Conservation (phyloP, 2,113 vertebrate genomes). For the Apteryx mantelli region DNA sequence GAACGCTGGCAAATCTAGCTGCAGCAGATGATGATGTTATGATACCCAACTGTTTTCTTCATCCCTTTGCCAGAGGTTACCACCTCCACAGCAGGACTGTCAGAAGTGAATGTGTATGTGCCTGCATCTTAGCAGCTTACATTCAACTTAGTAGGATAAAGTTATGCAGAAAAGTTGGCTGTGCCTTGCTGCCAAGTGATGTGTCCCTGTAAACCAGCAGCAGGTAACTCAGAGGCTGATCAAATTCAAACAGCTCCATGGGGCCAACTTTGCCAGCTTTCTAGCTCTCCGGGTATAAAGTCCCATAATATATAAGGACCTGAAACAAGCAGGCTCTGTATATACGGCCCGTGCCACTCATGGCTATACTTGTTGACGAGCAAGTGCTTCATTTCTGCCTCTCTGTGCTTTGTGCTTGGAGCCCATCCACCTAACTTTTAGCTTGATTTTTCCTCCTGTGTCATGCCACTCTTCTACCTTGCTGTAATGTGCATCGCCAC, state of each 20-base stretch:
- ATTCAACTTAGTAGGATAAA: neutral
- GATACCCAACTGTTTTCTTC: too few relatives aligned
- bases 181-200: neutral
- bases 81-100: neutral
- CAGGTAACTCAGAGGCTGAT: neutral
- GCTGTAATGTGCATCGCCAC: neutral
- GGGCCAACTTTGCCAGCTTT: neutral
- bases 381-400: neutral
- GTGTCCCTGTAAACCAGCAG: neutral
- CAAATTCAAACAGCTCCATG: neutral
- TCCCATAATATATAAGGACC: neutral
- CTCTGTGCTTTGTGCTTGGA: neutral
- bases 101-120: neutral
- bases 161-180: neutral
- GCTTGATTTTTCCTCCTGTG: neutral
- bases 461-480: neutral
- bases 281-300: neutral
- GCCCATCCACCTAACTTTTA: neutral
- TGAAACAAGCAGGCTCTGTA: neutral
- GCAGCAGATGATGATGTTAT: accelerated
- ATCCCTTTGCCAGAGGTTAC: neutral
- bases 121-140: neutral
- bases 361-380: neutral
- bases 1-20: neutral
- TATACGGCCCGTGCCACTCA: neutral